phyloP scores from a whole-genome alignment of 2,113 vertebrate genomes.

The Scomber scombrus region DNA sequence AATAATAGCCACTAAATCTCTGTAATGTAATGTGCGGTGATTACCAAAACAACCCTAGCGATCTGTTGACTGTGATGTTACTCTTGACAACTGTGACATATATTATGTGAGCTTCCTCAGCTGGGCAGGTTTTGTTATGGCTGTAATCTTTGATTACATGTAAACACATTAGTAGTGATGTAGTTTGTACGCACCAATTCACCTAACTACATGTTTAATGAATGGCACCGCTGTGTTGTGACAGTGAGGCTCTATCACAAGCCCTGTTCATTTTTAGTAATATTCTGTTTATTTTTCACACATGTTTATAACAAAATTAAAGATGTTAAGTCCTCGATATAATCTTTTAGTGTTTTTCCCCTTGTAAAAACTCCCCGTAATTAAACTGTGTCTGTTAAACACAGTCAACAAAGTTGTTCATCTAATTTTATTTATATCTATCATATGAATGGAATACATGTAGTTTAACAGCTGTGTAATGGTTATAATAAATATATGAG shows the following conservation, averaged over 20 bases:
- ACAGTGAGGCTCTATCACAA: neutral
- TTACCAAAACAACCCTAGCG: slow-evolving; percentile 16
- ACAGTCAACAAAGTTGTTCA: neutral
- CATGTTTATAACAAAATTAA: neutral
- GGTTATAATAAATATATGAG: slow-evolving; percentile 13
- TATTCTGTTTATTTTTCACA: neutral
- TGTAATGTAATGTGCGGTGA: neutral
- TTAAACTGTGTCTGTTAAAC: neutral
- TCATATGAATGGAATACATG: neutral
- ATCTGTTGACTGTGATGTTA: slow-evolving; percentile 54
- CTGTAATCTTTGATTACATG: neutral
- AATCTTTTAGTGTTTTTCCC: neutral
- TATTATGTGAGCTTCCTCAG: slow-evolving; percentile 3
- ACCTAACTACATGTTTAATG: neutral
- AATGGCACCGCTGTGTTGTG: neutral
- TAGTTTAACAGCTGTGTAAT: slow-evolving; percentile 33
- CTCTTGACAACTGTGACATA: slow-evolving; percentile 46
- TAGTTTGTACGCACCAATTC: neutral
- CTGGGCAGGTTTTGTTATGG: neutral
- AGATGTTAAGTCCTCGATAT: neutral
- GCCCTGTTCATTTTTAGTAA: neutral
- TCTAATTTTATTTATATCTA: neutral
- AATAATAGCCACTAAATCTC: neutral
- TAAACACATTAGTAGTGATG: neutral
- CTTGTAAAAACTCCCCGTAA: neutral